Percentiles rank a stretch among this genome's conserved stretches.
phyloP scores from a whole-genome alignment of 2,113 vertebrate genomes.

The Athene noctua region DNA sequence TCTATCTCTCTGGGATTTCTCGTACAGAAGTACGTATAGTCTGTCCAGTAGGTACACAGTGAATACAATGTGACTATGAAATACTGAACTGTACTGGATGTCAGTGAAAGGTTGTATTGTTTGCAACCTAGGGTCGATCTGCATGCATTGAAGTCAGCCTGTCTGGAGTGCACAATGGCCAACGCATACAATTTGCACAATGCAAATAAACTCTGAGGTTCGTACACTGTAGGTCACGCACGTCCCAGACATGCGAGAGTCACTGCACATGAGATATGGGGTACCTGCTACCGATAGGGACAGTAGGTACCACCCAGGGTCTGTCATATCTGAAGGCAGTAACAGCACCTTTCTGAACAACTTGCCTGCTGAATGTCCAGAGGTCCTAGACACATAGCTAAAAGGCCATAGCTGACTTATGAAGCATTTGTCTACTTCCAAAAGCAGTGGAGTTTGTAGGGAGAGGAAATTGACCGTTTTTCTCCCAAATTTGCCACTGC shows the following conservation, averaged over 20 bases:
- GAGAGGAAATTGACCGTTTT: background rate
- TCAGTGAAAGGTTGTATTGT: background rate
- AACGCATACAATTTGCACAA: background rate
- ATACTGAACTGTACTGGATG: background rate
- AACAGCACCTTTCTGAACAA: background rate
- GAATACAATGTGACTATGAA: background rate
- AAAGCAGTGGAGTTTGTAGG: background rate
- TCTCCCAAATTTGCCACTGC: background rate
- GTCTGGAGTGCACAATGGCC: fast-evolving
- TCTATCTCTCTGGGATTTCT: background rate
- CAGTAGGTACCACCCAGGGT: background rate
- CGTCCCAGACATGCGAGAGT: background rate
- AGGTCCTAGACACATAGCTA: background rate
- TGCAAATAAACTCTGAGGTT: background rate
- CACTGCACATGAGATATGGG: background rate
- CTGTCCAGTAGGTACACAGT: background rate
- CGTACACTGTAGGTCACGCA: background rate
- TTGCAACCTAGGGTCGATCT: background rate
- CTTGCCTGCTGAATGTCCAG: fast-evolving
- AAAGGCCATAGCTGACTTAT: background rate
- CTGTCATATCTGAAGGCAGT: background rate
- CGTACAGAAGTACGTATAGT: fast-evolving
- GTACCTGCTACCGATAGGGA: background rate
- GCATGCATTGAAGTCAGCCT: background rate
- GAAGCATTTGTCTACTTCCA: background rate